Evolutionary conservation across 2,888 invertebrate genomes (phyloP).

Genomic region (Rhamphomyia laevipes): DNA sequence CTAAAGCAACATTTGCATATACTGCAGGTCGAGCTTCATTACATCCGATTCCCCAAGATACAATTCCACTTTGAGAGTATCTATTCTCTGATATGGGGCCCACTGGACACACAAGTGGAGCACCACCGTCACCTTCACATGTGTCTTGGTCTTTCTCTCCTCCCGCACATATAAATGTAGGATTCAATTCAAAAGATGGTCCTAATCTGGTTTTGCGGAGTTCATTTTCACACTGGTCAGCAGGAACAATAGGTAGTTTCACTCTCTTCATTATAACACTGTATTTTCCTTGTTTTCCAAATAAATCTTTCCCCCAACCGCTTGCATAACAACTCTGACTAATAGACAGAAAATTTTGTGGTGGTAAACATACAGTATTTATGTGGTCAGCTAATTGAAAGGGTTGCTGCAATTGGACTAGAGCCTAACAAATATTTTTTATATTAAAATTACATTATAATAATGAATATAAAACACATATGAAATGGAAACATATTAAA

Average conservation of each 20-base stretch:
- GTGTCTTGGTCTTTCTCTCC: not conserved
- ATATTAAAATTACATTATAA: conserved; percentile 23
- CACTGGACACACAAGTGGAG: conserved; percentile 57
- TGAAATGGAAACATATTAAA: too few relatives aligned
- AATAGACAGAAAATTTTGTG: conserved; percentile 32
- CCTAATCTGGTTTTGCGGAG: conserved; percentile 51
- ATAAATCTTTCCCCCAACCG: conserved; percentile 31
- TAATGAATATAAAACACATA: too few relatives aligned
- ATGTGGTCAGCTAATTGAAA: conserved; percentile 51
- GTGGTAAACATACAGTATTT: conserved; percentile 55
- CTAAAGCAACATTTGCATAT: conserved; percentile 58
- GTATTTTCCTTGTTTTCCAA: conserved; percentile 40
- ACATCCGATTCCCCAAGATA: conserved; percentile 70
- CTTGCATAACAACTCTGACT: conserved; percentile 29
- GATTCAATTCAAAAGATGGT: conserved; percentile 46
- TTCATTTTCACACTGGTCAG: conserved; percentile 28
- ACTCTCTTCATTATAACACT: conserved; percentile 51
- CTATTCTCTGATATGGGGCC: conserved; percentile 31
- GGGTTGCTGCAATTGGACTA: conserved; percentile 54
- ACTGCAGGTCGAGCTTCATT: conserved; percentile 64
- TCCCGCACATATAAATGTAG: conserved; percentile 54
- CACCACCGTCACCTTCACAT: conserved; percentile 50
- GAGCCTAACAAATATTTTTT: conserved; percentile 49
- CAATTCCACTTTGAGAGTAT: conserved; percentile 42
- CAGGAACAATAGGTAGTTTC: conserved; percentile 53